Evolutionary conservation across 2,888 invertebrate species (phyloP), one percentile per base, ranked within the genome.

Genomic region (Penaeus monodon): DNA sequence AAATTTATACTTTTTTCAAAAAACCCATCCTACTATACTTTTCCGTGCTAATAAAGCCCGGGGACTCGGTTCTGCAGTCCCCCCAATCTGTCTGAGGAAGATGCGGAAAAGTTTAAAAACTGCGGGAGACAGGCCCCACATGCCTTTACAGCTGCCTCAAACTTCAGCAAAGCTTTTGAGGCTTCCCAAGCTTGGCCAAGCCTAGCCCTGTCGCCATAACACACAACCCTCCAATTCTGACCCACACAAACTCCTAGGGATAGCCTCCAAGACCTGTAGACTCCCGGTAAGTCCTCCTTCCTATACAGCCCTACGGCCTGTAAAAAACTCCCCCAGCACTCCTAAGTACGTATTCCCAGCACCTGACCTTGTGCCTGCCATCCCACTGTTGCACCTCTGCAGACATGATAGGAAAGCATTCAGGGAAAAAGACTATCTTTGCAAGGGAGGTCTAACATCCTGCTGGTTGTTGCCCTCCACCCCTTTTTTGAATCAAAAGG

Each of bases 41-140:
- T 86, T 84, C 81, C 20, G n/a, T n/a, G n/a, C 38, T n/a, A 89
- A 70, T 7, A 89, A 64, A 22, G 73, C n/a, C 65, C 68, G 88
- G 76, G 12, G 65, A 79, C 24, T 88, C 85, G 8, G 73, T 24
- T 88, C 85, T 27, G 76, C 83, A 64, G 44, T 63, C 7, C 7
- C 12, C 24, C 74, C 14, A n/a, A 27, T 44, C 82, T 70, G 65
- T 70, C 22, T 33, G 73, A 22, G 64, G 38, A 87, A 89, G 17
- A 85, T 29, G 74, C 78, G 79, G 57, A 80, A 66, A 7, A 86
- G 78, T 33, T 85, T 88, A 77, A 74, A 89, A 44, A 88, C 57
- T 12, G 84, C 89, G 79, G 74, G 29, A 74, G 22, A 64, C 82
- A 73, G 49, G 33, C 63, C 27, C 65, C 10, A 33, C 70, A 73